Evolutionary conservation across 1,140 invertebrate genomes (phyloP).

Genomic region (Sminthurinus signatus): DNA sequence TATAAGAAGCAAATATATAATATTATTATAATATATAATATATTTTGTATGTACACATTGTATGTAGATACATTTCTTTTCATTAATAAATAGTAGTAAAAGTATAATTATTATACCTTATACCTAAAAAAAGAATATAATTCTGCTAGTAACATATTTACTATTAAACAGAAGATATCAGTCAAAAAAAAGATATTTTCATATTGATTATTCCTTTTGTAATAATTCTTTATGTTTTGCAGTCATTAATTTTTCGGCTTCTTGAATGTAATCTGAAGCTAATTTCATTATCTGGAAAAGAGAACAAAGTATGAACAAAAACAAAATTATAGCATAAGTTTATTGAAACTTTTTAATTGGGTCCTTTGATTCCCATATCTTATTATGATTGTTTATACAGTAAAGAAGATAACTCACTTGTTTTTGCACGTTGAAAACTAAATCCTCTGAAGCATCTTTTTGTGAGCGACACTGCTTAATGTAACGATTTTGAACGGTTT

Average conservation of each 20-base stretch:
- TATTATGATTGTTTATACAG: neutral
- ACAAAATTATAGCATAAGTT: neutral
- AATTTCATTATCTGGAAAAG: constrained; percentile 54
- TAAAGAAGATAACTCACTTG: constrained; percentile 46
- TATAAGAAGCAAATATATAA: too few species aligned
- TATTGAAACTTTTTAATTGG: neutral
- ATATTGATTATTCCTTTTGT: neutral
- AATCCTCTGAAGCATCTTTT: constrained; percentile 56
- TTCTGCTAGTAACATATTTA: too few species aligned
- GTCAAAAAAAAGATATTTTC: too few species aligned
- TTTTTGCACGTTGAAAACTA: constrained; percentile 56
- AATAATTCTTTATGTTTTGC: constrained; percentile 64
- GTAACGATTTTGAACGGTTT: constrained; percentile 67
- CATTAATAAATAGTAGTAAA: too few species aligned
- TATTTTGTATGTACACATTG: too few species aligned
- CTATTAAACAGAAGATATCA: too few species aligned
- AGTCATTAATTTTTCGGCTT: constrained; percentile 61
- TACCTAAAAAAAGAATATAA: too few species aligned
- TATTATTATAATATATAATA: too few species aligned
- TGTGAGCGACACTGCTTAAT: constrained; percentile 63
- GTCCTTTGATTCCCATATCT: neutral
- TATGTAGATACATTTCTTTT: too few species aligned
- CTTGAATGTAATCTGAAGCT: constrained; percentile 57
- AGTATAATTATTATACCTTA: too few species aligned
- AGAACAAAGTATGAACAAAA: constrained; percentile 1